Percentiles rank a stretch among this genome's conserved stretches.
Conservation (phyloP, 2,113 vertebrate genomes). For the Aspiorhynchus laticeps region DNA sequence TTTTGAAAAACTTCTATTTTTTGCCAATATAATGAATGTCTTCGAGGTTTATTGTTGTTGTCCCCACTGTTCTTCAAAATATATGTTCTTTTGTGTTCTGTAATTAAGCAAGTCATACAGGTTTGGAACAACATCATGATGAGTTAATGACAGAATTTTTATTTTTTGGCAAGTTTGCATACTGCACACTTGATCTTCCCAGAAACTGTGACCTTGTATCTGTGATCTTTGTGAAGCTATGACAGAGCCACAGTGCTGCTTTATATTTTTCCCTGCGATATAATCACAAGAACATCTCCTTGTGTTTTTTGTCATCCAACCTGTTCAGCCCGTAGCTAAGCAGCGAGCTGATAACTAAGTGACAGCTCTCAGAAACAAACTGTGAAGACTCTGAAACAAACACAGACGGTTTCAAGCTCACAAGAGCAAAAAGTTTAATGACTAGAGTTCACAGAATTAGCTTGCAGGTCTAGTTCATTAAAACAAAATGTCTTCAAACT, state of each 20-base stretch:
- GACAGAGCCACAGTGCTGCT: neutral
- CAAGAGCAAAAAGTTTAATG: neutral
- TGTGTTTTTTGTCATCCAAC: neutral
- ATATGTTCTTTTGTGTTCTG: neutral
- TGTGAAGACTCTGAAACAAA: slow-evolving; percentile 1
- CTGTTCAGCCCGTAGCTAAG: slow-evolving; percentile 16
- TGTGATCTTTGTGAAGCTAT: neutral
- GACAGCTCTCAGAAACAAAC: slow-evolving; percentile 22
- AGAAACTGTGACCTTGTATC: neutral
- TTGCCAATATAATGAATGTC: neutral
- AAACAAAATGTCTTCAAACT: slow-evolving; percentile 8
- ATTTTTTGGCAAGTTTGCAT: neutral
- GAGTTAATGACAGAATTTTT: neutral
- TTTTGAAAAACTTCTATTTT: neutral
- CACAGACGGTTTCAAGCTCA: neutral
- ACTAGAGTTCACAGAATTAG: slow-evolving; percentile 29
- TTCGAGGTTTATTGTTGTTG: neutral
- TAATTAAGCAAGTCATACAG: neutral
- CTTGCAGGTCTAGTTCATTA: slow-evolving; percentile 30
- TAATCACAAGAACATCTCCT: slow-evolving; percentile 30
- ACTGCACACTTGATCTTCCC: neutral
- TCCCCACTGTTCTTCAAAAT: neutral
- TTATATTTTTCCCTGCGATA: slow-evolving; percentile 10
- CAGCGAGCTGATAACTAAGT: neutral
- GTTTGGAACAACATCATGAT: neutral